Evolutionary conservation across 2,113 vertebrate genomes (phyloP), one percentile per base, ranked within the genome.

Genomic region (Butorides virescens): DNA sequence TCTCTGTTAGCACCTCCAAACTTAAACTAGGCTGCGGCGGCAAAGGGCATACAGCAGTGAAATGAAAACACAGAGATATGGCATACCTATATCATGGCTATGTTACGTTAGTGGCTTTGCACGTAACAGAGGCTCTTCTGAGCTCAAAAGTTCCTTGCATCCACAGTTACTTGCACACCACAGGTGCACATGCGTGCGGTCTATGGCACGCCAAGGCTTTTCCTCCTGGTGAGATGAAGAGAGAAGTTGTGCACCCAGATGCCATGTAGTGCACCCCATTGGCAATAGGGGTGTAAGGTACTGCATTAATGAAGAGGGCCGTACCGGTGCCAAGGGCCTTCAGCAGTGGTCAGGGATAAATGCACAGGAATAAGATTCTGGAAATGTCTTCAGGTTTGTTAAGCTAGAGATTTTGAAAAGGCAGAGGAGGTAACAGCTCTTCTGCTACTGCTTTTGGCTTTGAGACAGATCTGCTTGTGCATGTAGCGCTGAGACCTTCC

Each of bases 21-120:
- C 44, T 73, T 53, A 34, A 73, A 66, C n/a, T 12, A 58, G 59
- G 63, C 70, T 76, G 17, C 36, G 62, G 58, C 74, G 74, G 55
- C 27, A 34, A 22, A 67, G 74, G 26, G 10, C 52, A 15, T n/a
- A 4, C 25, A 47, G 67, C 44, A 4, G 50, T 56, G 50, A 36
- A 27, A 32, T 22, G 62, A 44, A 47, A 30, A 18, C 47, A 17
- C 7, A 32, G 62, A 75, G 53, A n/a, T 71, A 16, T 34, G 0
- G 0, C 55, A 3, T 36, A 11, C 39, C 49, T 13, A 0, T 42
- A 2, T 49, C 19, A 9, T 15, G 65, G n/a, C 65, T 71, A 0
- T 37, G 3, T 53, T 44, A 5, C 5, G 3, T 46, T 8, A 34
- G 18, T 53, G 67, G 55, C 56, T 94, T 80, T 53, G 68, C 14